Base-by-base conservation (phyloP, 2,113 vertebrate species). In the Columba janthina region DNA sequence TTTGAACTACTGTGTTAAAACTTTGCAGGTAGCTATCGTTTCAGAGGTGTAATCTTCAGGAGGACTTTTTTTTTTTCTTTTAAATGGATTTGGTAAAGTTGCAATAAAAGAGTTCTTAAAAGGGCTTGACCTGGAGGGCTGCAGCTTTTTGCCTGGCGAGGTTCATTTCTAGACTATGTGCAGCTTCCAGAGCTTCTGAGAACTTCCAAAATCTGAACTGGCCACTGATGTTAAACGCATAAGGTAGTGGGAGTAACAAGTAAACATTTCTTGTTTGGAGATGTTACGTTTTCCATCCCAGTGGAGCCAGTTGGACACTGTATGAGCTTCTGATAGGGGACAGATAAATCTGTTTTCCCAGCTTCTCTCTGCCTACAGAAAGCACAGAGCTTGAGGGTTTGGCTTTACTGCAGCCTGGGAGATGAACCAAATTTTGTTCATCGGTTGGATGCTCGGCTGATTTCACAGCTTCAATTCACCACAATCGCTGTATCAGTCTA, bases 1-100 rank as follows among this genome's bases (percentile, higher is more conserved):
- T 97, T 96, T 97, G 96, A 97, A 95, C 97, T 97, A 92, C 96
- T 85, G 96, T 93, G 93, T 93, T 67, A 78, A 79, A 92, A 82
- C 91, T 65, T 58, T 5, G 85, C 48, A 95, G 92, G 96, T 94
- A 96, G 96, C 94, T 80, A 44, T 91, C 18, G 1, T 90, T 96
- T 64, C 93, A 66, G 88, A 94, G 90, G 97, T 97, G 94, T 36
- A 65, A 78, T 82, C 95, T 91, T 92, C 90, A 36, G 96, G 60
- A 91, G 85, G 76, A 36, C 38, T 38, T 38, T 36, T 56, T 72
- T 51, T 62, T 22, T 11, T 56, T 36, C 69, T 70, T 85, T 83
- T 74, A 11, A 85, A 90, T 81, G 74, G 85, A 88, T 97, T 95
- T 89, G 78, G 31, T 26, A 83, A 92, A 85, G 83, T 75, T 4